Percentiles rank a stretch among this genome's conserved stretches.
These are phyloP conservation scores for Alca torda DNA, from an alignment of 2,797 vertebrate genomes.

Conservation along the genomic window DNA sequence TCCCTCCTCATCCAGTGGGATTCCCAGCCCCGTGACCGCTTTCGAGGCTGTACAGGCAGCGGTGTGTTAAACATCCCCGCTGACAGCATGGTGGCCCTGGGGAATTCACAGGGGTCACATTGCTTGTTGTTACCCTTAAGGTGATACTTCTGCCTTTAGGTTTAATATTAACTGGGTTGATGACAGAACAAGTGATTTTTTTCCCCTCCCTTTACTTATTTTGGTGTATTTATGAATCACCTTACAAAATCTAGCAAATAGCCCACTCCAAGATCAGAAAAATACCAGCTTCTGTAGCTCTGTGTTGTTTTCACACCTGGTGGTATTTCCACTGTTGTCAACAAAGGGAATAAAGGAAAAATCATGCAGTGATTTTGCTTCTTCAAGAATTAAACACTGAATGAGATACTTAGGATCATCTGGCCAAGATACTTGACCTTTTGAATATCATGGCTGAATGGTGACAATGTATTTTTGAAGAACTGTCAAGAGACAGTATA, in stretches of 20 bases:
- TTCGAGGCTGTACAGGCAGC: background rate
- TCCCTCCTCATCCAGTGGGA: background rate
- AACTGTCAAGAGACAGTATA: background rate
- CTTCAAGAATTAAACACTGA: background rate
- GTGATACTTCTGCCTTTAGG: background rate
- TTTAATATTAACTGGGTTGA: background rate
- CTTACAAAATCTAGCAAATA: background rate
- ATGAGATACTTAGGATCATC: background rate
- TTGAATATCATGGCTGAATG: background rate
- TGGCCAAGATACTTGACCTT: background rate
- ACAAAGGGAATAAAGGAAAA: background rate
- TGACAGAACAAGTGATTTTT: background rate
- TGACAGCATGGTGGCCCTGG: too few relatives aligned
- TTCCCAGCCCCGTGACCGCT: background rate
- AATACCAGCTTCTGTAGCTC: background rate
- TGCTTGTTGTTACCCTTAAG: background rate
- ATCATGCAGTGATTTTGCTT: background rate
- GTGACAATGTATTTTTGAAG: background rate
- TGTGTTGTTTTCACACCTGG: background rate
- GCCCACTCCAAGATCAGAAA: background rate
- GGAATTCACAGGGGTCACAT: background rate
- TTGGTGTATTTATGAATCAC: background rate
- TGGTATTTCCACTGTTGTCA: background rate
- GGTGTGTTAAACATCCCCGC: background rate
- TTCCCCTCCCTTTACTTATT: background rate